Evolutionary conservation across 2,113 vertebrate genomes (phyloP).

Genomic region (Gulo gulo): DNA sequence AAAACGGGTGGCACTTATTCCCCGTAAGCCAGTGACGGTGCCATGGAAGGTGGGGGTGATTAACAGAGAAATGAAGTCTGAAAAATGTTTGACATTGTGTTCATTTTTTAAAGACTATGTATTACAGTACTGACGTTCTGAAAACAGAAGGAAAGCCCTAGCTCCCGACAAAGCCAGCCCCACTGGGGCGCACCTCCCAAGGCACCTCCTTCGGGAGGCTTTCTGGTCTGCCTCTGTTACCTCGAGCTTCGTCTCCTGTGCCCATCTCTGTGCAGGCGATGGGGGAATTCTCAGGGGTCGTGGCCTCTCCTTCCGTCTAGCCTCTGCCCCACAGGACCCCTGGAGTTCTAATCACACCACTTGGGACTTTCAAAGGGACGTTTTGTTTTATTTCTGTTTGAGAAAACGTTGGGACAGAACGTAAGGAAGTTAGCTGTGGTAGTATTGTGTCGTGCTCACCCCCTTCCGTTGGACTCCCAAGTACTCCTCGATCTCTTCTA

Average conservation of each 20-base stretch:
- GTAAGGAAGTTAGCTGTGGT: neutral
- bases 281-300: neutral
- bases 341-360: neutral
- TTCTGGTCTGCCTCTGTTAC: neutral
- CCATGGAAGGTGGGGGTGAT: neutral
- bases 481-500: neutral
- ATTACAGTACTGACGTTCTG: neutral
- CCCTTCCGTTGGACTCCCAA: neutral
- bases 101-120: conserved; percentile 9
- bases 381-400: neutral
- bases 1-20: neutral
- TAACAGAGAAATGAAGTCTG: neutral
- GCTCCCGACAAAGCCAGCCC: neutral
- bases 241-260: too few species aligned
- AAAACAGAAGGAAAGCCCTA: neutral
- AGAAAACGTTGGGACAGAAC: neutral
- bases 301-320: neutral
- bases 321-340: neutral
- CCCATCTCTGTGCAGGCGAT: neutral
- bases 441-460: neutral
- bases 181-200: rapidly evolving
- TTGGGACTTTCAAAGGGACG: neutral
- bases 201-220: neutral
- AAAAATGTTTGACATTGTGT: neutral
- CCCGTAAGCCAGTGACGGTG: neutral